phyloP scores from a whole-genome alignment of 2,113 vertebrate species.

The Pyxicephalus adspersus region DNA sequence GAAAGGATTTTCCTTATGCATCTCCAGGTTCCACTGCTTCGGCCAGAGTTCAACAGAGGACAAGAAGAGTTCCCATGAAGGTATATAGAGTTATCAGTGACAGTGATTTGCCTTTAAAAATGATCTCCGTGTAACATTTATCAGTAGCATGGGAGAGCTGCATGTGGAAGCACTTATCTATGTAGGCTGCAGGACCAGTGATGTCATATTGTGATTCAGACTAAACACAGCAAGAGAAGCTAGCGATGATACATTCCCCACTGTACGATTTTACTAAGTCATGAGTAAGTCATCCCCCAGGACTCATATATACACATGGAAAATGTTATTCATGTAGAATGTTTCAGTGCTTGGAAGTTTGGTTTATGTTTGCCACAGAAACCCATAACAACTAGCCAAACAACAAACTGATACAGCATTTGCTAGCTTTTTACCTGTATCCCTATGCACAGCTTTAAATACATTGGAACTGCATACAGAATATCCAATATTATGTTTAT shows the following conservation, averaged over 20 bases:
- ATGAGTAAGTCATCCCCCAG: not conserved
- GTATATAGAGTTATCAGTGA: not conserved
- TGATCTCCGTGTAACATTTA: not conserved
- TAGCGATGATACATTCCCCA: not conserved
- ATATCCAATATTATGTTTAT: too few relatives aligned
- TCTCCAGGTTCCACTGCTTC: constrained; percentile 21
- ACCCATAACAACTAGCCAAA: too few relatives aligned
- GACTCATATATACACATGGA: not conserved
- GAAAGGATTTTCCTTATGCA: constrained; percentile 7
- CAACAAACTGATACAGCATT: too few relatives aligned
- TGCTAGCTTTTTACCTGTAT: too few relatives aligned
- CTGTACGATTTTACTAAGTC: not conserved
- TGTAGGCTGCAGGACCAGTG: not conserved
- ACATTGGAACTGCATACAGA: too few relatives aligned
- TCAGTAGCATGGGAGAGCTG: not conserved
- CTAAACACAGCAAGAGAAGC: constrained; percentile 1
- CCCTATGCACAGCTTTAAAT: too few relatives aligned
- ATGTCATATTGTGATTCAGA: constrained; percentile 23
- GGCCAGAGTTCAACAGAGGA: constrained; percentile 42
- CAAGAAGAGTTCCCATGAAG: not conserved
- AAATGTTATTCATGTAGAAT: not conserved
- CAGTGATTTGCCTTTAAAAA: not conserved
- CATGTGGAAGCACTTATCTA: constrained; percentile 41
- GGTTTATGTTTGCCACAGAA: not conserved
- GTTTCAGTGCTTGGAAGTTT: not conserved